Base-by-base conservation (phyloP, 2,797 vertebrate species). In the Rhadinocentrus ornatus region DNA sequence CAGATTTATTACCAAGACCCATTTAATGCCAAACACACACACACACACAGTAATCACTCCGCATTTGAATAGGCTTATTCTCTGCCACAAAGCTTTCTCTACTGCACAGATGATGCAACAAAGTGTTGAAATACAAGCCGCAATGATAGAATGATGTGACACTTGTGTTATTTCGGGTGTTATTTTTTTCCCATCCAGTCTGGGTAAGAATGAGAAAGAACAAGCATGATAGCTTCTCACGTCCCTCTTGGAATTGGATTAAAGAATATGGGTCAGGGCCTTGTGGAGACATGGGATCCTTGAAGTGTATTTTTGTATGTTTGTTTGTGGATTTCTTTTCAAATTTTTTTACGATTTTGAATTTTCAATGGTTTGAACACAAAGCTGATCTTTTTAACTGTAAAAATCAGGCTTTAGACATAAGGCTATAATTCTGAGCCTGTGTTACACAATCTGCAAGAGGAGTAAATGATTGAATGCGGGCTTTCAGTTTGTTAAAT, bases 31-130 rank as follows among this genome's bases (percentile, higher is more conserved):
- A 68, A 48, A 48, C 71, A 6, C 37, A 50, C 61, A 65, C 69
- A 79, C 79, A 62, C 77, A 59, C 48, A 56, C 46, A 70, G 68
- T 86, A 83, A 87, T 83, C 87, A 83, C 68, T 60, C 66, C 68
- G 79, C 80, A 82, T 84, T 82, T 88, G 81, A 88, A 84, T 69
- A 77, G 86, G 82, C 83, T 89, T 88, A 91, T 90, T 88, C 82
- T 82, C 71, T 78, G 69, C 66, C 60, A 77, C 75, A 89, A 80
- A 81, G 77, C 80, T 80, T 75, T 79, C 61, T 78, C 86, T 69
- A 66, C 78, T 82, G 74, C 79, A 10, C 22, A 50, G 77, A 69
- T 91, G 91, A 90, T 85, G 87, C 84, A 87, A 88, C 68, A 66
- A 73, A 76, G 55, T 53, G 78, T 78, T 80, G 81, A 83, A 87